Evolutionary conservation across 2,888 invertebrate genomes (phyloP), one percentile per base, ranked within the genome.

Genomic region (Chrysolina oricalcia): DNA sequence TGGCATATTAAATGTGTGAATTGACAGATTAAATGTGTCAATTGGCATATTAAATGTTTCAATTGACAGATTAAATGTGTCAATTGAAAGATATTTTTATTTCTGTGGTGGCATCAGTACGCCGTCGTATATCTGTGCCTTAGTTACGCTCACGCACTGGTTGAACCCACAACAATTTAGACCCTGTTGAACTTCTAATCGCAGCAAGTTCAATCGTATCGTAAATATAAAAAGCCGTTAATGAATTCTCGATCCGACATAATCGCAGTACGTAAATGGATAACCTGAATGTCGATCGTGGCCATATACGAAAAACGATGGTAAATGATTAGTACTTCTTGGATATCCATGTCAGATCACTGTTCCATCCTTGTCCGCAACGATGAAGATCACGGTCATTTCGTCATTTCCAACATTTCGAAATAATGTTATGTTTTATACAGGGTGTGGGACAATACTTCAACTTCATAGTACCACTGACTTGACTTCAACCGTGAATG

Each of bases 211-310:
- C 27, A 48, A 2, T 27, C 40, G 48, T 23, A 59, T 70, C 46
- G n/a, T 27, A 6, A n/a, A 43, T 23, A 63, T 48, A 70, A 69
- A 70, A 70, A 41, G 15, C 62, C 70, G 70, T 70, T 70, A 70
- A 70, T 70, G 43, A 19, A 63, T 63, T 70, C 59, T 59, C 46
- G 21, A 70, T 63, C 62, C 48, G 63, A 46, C 17, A 62, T 69
- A 70, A 70, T 62, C 17, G 48, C 35, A 48, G 13, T 59, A 41
- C 40, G 56, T 56, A 56, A 56, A 56, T 56, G 35, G 23, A 13
- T 35, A 69, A 69, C 69, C 69, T 19, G 68, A 53, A 35, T 35
- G 53, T 53, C 21, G 43, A 59, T 43, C 59, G n/a, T 56, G 21
- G 19, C 69, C 69, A 43, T 69, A 59, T 69, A 69, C 19, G 53